Conservation (phyloP, 1,140 invertebrate species). For the Drosophila sp. region DNA sequence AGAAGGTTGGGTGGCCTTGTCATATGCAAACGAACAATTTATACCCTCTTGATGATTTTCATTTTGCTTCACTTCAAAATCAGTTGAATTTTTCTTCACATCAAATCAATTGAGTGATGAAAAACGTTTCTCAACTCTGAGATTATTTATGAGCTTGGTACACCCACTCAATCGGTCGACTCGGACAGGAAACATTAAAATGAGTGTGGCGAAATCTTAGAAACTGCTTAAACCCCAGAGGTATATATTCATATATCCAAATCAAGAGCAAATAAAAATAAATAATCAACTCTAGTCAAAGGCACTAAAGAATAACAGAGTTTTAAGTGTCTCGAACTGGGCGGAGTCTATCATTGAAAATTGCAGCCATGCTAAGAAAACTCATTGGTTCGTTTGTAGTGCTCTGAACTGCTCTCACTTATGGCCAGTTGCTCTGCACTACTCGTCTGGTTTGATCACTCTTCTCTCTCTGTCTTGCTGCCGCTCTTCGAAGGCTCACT, state of each 20-base stretch:
- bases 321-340: not conserved
- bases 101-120: conserved; percentile 6
- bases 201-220: not conserved
- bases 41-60: not conserved
- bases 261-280: conserved; percentile 64
- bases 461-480: conserved; percentile 3
- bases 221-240: not conserved
- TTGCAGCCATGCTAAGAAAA: conserved; percentile 67
- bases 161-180: not conserved
- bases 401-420: conserved; percentile 45
- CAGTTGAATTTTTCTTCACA: not conserved
- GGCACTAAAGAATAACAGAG: not conserved
- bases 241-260: conserved; percentile 59
- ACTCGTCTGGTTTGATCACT: conserved; percentile 2
- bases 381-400: conserved; percentile 46
- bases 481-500: conserved; percentile 14
- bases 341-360: conserved; percentile 59
- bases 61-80: too few relatives aligned
- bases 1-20: not conserved
- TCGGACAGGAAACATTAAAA: conserved; percentile 24
- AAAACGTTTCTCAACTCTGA: not conserved
- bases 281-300: conserved; percentile 34
- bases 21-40: conserved; percentile 3
- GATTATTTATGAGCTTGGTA: not conserved
- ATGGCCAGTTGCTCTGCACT: conserved; percentile 20